These are phyloP conservation scores for Tetragnatha versicolor DNA, from an alignment of 1,140 invertebrate species.

Conservation along the genomic window DNA sequence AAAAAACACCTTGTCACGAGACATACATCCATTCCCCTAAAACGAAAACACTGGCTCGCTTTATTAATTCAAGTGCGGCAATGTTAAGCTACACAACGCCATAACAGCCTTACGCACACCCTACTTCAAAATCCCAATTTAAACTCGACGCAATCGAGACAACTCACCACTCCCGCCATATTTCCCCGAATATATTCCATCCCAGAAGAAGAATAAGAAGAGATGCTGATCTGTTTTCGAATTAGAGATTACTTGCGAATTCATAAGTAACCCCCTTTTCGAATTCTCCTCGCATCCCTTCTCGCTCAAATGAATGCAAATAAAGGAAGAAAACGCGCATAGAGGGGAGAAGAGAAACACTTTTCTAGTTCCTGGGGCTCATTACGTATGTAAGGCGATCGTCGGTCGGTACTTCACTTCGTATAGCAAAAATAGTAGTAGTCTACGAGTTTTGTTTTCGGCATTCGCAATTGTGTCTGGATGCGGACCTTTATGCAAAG, in stretches of 20 bases:
- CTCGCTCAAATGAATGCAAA: slow-evolving; percentile 13
- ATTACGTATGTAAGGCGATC: slow-evolving; percentile 25
- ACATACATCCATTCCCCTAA: too few species aligned
- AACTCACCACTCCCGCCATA: too few species aligned
- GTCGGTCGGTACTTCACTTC: not conserved
- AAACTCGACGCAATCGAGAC: too few species aligned
- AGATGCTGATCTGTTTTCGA: too few species aligned
- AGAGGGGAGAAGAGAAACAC: not conserved
- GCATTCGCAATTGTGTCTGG: not conserved
- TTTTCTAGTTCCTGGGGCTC: slow-evolving; percentile 10
- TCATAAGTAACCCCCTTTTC: not conserved
- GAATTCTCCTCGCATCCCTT: not conserved
- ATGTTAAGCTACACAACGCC: too few species aligned
- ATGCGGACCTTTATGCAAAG: slow-evolving; percentile 11
- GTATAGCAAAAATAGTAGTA: not conserved
- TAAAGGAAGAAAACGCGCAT: not conserved
- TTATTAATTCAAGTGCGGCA: too few species aligned
- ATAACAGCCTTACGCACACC: too few species aligned
- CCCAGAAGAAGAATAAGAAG: too few species aligned
- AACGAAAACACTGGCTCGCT: too few species aligned
- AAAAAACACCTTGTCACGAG: too few species aligned
- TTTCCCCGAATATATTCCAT: too few species aligned
- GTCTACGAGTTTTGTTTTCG: not conserved
- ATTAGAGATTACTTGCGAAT: not conserved
- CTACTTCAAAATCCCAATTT: too few species aligned